Percentiles rank a stretch among this genome's conserved stretches.
Evolutionary conservation across 2,888 invertebrate genomes (phyloP).

Genomic region (Diaperis boleti): DNA sequence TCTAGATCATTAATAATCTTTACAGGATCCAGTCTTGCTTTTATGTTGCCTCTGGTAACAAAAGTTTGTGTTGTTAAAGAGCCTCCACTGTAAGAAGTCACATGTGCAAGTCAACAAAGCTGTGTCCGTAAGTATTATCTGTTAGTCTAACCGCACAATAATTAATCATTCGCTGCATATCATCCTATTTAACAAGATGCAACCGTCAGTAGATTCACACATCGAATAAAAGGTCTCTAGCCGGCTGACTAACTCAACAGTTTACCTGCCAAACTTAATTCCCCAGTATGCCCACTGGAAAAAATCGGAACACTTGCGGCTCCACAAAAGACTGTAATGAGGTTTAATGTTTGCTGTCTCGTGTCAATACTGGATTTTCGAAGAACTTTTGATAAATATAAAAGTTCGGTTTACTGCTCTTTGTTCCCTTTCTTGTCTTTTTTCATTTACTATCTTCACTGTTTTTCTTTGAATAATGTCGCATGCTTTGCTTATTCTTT

Average conservation of each 20-base stretch:
- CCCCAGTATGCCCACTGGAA: neutral
- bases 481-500: too few species aligned
- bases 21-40: conserved; percentile 58
- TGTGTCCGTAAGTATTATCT: conserved; percentile 63
- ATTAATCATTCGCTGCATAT: conserved; percentile 67
- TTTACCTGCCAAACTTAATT: conserved; percentile 26
- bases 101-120: conserved; percentile 55
- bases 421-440: too few species aligned
- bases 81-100: conserved; percentile 53
- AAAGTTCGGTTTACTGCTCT: too few species aligned
- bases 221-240: conserved; percentile 47
- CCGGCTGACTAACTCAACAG: conserved; percentile 29
- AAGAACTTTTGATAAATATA: too few species aligned
- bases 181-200: conserved; percentile 66
- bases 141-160: conserved; percentile 63
- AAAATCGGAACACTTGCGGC: neutral
- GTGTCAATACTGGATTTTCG: too few species aligned
- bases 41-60: conserved; percentile 62
- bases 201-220: conserved; percentile 59
- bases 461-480: too few species aligned
- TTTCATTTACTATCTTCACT: too few species aligned
- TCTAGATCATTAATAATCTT: conserved; percentile 66
- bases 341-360: too few species aligned
- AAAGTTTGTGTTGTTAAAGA: conserved; percentile 59
- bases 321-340: too few species aligned